Percentiles rank a stretch among this genome's conserved stretches.
phyloP scores from a whole-genome alignment of 2,113 vertebrate species.

The Rhinolophus ferrumequinum region DNA sequence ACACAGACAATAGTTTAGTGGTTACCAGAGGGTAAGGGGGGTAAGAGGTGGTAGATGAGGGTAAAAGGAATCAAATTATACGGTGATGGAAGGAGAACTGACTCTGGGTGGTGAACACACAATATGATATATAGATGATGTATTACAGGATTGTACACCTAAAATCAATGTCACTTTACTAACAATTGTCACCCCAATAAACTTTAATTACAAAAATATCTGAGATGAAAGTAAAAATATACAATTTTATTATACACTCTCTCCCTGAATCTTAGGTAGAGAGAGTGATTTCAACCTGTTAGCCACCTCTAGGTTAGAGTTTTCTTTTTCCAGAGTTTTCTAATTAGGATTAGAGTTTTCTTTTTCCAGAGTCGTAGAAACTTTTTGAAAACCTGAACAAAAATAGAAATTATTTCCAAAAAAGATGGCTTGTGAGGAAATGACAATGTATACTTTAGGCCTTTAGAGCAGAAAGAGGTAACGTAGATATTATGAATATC shows the following conservation, averaged over 20 bases:
- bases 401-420: not conserved
- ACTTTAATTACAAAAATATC: not conserved
- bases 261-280: not conserved
- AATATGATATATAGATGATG: no score
- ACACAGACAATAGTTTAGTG: no score
- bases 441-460: not conserved
- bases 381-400: not conserved
- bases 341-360: not conserved
- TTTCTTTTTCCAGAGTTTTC: not conserved
- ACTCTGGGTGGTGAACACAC: no score
- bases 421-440: not conserved
- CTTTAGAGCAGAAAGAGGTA: not conserved
- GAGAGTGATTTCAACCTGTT: not conserved
- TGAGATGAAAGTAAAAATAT: not conserved
- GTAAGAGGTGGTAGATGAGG: no score
- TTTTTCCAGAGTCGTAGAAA: not conserved
- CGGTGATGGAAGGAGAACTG: no score
- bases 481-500: not conserved
- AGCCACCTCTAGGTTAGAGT: not conserved
- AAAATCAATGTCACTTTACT: no score
- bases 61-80: no score
- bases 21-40: no score
- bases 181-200: no score
- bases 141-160: no score
- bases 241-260: not conserved